Evolutionary conservation across 30 jellyfish, hydroid and myxozoan species (phyloP), one percentile per base, ranked within the genome.

Genomic region (Aurelia aurita): DNA sequence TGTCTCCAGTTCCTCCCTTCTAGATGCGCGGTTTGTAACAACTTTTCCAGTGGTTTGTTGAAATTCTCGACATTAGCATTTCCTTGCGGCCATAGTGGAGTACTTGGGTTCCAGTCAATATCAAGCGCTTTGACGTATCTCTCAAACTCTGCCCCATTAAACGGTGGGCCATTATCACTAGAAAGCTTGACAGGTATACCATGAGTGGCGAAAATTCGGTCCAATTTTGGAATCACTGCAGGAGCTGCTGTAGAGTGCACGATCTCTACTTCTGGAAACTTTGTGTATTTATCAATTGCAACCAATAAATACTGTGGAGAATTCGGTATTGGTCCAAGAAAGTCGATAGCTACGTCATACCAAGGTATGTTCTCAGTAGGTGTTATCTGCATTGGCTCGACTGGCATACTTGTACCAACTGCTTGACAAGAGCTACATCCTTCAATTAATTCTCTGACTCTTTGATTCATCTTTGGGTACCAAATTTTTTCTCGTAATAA

Each of bases 401-500:
- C 27, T 28, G 86, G 61, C 3, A 22, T 61, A 31, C 55, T 29
- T 32, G 58, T 46, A 23, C 94, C 82, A 15, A 69, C 76, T 32
- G 94, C 89, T 69, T 88, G 94, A 75, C 97, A 88, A 28, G 89
- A 58, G 45, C 58, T 35, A 45, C 94, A 79, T 27, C 72, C 66
- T 53, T 54, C 60, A 25, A 57, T 61, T 19, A 49, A 35, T 58
- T 68, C 77, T 58, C 46, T 58, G 23, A n/a, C n/a, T n/a, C n/a
- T n/a, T n/a, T n/a, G n/a, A 61, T 88, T 31, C 83, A 69, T 78
- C 64, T 75, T 65, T 11, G 82, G 73, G 74, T 58, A 79, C 87
- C 68, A 88, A 54, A 88, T 79, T 72, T 88, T 79, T 23, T 64
- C 74, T 69, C 94, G 35, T 51, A 71, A 28, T 3, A 79, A 72